Base-by-base conservation (phyloP, 2,888 invertebrate genomes). In the Idaea aversata region DNA sequence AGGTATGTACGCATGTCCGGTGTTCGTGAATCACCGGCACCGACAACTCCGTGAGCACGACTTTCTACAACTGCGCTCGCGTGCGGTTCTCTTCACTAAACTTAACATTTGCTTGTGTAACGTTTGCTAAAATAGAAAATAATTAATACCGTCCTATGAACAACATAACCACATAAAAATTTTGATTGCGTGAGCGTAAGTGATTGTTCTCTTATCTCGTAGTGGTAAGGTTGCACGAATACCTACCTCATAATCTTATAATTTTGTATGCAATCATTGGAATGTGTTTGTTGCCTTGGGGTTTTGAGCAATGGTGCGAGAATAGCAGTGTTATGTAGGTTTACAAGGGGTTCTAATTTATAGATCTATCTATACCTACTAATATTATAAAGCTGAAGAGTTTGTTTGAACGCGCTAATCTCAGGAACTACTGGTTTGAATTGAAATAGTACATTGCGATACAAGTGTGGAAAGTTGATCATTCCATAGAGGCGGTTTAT, bases 101-200 rank as follows among this genome's bases (percentile, higher is more conserved):
- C 74, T 75, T 81, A 38, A 47, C 47, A 47, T 47, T 47, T 47
- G 25, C 82, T 90, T 89, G 87, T 86, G 86, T 88, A 90, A 88
- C 79, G 69, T 78, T 83, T 78, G 86, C 83, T 88, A 88, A 90
- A 88, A 89, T 88, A 88, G 90, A 90, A 90, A 90, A 87, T 80
- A 75, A 77, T 72, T 79, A 80, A 81, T 76, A 72, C 71, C 67
- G 75, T 83, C 80, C 82, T 82, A 79, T 62, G 64, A 75, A 68
- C 73, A 70, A 73, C 70, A 68, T 65, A 71, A 62, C 72, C 69
- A 66, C 60, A 65, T 67, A 34, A 13, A 65, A 61, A 64, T 38
- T 13, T 63, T 61, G 69, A 68, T 71, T 72, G 70, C 70, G 67
- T 72, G 68, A 65, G 58, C 65, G 59, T 25, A 10, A 66, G 62